phyloP scores from a whole-genome alignment of 2,888 invertebrate genomes.

The Lasioglossum leucozonium region DNA sequence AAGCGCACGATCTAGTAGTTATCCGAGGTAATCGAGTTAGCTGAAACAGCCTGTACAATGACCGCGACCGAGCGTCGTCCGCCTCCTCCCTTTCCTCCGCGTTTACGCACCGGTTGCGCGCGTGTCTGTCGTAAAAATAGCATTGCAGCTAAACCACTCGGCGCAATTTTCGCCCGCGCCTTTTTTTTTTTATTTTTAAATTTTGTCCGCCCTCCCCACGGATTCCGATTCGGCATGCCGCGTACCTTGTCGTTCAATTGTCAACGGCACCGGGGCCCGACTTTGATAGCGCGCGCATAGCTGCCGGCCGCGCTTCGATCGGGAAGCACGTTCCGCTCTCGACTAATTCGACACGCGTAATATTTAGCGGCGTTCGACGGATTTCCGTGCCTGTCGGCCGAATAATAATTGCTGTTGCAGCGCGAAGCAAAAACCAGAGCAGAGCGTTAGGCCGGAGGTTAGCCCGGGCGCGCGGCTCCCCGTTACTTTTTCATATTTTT shows the following conservation, averaged over 20 bases:
- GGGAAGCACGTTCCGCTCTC: background rate
- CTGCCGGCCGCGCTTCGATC: conserved; percentile 16
- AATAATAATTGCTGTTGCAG: conserved; percentile 2
- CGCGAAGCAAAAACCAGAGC: background rate
- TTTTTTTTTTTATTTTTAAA: conserved; percentile 16
- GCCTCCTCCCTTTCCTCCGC: conserved; percentile 41
- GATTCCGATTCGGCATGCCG: background rate
- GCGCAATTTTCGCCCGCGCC: background rate
- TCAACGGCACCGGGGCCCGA: conserved; percentile 20
- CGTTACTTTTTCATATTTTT: background rate
- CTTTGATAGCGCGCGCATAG: conserved; percentile 28
- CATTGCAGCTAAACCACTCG: conserved; percentile 48
- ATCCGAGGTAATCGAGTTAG: background rate
- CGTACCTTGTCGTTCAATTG: conserved; percentile 39
- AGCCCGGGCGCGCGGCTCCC: background rate
- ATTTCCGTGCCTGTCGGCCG: background rate
- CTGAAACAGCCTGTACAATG: conserved; percentile 46
- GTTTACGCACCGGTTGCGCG: conserved; percentile 68
- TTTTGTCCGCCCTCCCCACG: background rate
- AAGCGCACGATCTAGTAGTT: background rate
- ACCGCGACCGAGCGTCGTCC: conserved; percentile 44
- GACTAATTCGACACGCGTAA: conserved; percentile 37
- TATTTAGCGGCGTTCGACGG: conserved; percentile 10
- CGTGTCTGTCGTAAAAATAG: conserved; percentile 53
- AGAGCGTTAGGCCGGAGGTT: background rate